Evolutionary conservation across 2,113 vertebrate genomes (phyloP).

Genomic region (Epinephelus moara): DNA sequence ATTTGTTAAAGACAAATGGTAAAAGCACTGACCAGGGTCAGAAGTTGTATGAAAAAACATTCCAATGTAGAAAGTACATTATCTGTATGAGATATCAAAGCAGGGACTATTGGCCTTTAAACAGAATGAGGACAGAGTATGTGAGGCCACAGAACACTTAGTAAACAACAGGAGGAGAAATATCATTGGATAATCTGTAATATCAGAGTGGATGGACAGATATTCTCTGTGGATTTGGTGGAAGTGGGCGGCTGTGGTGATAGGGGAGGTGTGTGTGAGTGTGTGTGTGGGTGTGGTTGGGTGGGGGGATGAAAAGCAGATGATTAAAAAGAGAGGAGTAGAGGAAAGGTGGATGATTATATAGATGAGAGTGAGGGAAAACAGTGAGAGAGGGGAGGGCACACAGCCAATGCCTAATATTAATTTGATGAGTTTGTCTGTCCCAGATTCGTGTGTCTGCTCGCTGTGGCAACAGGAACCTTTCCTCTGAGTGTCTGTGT

Average conservation of each 20-base stretch:
- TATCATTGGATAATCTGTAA: conserved; percentile 50
- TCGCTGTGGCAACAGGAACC: not conserved
- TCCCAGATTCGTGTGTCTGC: conserved; percentile 68
- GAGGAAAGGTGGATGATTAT: conserved; percentile 66
- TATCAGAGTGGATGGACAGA: conserved; percentile 41
- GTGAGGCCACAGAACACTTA: conserved; percentile 12
- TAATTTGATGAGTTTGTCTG: conserved; percentile 69
- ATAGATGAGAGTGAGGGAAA: conserved; percentile 35
- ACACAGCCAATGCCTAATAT: conserved; percentile 56
- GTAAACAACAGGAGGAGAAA: conserved; percentile 40
- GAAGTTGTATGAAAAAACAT: not conserved
- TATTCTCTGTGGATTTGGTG: conserved; percentile 44
- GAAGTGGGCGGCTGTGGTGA: conserved; percentile 15
- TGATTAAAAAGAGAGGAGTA: conserved; percentile 67
- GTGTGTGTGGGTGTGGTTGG: not conserved
- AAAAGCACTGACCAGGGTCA: not conserved
- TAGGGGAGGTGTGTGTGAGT: not conserved
- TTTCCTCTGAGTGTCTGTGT: conserved; percentile 10
- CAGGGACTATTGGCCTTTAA: not conserved
- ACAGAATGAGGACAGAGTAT: not conserved
- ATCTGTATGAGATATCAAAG: not conserved
- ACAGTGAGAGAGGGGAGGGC: conserved; percentile 23
- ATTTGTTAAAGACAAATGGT: not conserved
- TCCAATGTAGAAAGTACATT: not conserved
- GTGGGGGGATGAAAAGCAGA: conserved; percentile 42